Percentiles rank a stretch among this genome's conserved stretches.
Conservation (phyloP, 2,888 invertebrate species). For the Dryadula phaetusa region DNA sequence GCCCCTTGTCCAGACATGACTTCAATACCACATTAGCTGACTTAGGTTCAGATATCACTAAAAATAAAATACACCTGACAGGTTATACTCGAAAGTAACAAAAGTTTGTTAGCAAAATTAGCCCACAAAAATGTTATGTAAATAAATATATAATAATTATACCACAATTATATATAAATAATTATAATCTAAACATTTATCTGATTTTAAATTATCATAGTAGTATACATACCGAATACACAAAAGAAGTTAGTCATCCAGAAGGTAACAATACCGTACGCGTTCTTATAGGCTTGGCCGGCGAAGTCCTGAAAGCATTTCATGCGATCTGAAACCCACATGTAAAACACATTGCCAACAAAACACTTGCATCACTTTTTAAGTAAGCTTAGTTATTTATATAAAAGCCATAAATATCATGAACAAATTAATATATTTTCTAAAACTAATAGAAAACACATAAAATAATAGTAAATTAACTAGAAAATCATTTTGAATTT, state of each 20-base stretch:
- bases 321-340: slow-evolving; percentile 26
- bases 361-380: neutral
- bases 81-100: no score
- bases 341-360: neutral
- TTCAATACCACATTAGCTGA: slow-evolving; percentile 55
- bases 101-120: no score
- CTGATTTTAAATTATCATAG: neutral
- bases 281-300: slow-evolving; percentile 13
- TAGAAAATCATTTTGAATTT: no score
- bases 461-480: no score
- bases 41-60: slow-evolving; percentile 50
- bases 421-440: no score
- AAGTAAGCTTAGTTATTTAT: neutral
- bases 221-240: slow-evolving; percentile 17
- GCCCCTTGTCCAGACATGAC: slow-evolving; percentile 55
- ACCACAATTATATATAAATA: no score
- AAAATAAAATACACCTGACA: neutral
- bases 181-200: neutral
- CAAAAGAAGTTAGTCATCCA: slow-evolving; percentile 24
- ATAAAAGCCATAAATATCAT: neutral
- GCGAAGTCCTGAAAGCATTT: slow-evolving; percentile 16
- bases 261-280: slow-evolving; percentile 21
- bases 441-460: no score
- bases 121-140: neutral
- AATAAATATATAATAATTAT: neutral